These are phyloP conservation scores for Corythaeola cristata DNA, from an alignment of 2,113 vertebrate species.

Conservation along the genomic window DNA sequence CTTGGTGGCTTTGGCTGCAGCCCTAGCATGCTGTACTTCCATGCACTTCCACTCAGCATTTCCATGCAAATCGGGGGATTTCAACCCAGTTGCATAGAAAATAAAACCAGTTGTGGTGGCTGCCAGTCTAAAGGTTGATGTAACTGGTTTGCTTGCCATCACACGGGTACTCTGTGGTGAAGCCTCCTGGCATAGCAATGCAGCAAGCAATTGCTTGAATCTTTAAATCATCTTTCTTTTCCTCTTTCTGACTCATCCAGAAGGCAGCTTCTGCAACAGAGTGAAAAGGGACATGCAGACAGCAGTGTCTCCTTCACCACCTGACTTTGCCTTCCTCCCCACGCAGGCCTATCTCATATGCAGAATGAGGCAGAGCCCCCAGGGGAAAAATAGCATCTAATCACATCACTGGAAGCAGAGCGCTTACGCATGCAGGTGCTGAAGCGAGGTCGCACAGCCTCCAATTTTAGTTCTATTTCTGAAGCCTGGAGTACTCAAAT, in stretches of 20 bases:
- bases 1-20: not conserved
- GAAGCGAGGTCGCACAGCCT: not conserved
- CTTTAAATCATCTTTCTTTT: not conserved
- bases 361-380: conserved; percentile 26
- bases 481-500: conserved; percentile 39
- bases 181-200: not conserved
- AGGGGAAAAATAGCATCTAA: conserved; percentile 49
- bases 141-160: not conserved
- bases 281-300: not conserved
- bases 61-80: not conserved
- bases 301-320: not conserved
- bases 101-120: not conserved
- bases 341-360: not conserved
- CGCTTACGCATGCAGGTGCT: not conserved
- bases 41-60: not conserved
- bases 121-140: not conserved
- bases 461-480: conserved; percentile 51
- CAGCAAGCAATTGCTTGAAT: not conserved
- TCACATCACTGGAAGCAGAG: not conserved
- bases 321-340: conserved; percentile 23
- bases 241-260: conserved; percentile 23
- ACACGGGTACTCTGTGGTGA: not conserved
- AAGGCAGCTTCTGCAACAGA: conserved; percentile 9
- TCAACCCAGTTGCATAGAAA: not conserved
- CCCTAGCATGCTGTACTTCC: rapidly evolving